Evolutionary conservation across 2,113 vertebrate species (phyloP).

Genomic region (Rhinichthys klamathensis): DNA sequence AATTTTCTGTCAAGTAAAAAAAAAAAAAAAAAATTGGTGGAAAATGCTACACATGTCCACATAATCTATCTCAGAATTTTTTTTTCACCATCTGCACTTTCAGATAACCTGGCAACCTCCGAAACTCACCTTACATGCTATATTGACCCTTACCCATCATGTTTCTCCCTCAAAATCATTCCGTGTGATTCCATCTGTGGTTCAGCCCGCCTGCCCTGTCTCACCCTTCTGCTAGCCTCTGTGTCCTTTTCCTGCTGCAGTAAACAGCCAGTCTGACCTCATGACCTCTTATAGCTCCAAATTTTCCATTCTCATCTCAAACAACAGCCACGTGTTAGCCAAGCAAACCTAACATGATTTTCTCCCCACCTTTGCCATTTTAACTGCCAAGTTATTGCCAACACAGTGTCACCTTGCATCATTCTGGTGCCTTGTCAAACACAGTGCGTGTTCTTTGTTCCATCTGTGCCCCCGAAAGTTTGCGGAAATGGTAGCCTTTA

Average conservation of each 20-base stretch:
- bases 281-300: background rate
- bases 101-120: background rate
- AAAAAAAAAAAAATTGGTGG: background rate
- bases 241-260: background rate
- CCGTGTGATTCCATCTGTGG: background rate
- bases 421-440: conserved; percentile 8
- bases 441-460: conserved; percentile 10
- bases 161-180: background rate
- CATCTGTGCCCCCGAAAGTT: background rate
- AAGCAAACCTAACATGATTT: background rate
- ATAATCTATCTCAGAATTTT: background rate
- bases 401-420: conserved; percentile 17
- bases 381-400: background rate
- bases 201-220: background rate
- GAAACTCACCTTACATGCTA: background rate
- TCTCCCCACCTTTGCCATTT: background rate
- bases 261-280: background rate
- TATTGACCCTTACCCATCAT: background rate
- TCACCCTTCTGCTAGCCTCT: conserved; percentile 10
- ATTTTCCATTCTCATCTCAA: background rate
- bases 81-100: background rate
- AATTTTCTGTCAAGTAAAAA: background rate
- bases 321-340: background rate
- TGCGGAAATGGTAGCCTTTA: background rate
- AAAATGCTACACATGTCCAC: background rate